Base-by-base conservation (phyloP, 2,888 invertebrate genomes). In the Hirudinaria manillensis region DNA sequence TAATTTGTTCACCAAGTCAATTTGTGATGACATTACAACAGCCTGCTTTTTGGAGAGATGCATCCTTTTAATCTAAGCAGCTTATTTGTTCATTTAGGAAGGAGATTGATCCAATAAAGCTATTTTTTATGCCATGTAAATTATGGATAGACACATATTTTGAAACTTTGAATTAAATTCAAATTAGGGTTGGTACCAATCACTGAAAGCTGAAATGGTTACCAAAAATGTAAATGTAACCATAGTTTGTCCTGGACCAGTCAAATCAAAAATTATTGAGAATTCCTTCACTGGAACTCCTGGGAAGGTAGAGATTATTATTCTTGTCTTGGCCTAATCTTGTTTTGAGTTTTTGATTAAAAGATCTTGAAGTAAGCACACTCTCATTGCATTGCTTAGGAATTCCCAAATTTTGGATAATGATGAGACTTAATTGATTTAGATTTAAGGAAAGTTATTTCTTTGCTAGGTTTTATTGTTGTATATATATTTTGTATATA, bases 241-340 rank as follows among this genome's bases (percentile, higher is more conserved):
- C 29, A 67, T 77, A 27, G 75, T 77, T 7, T 91, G 92, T 81
- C 92, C 93, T 0, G 93, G 93, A 6, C 92, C 92, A 3, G 88
- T 90, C 24, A 90, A 89, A 81, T 91, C 91, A 0, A 89, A 90
- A 79, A 89, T 92, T 78, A 86, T 91, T 53, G 82, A 88, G 53
- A 88, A 90, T 81, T 88, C 90, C 78, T 92, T 91, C 81, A 92
- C 92, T 0, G 89, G 86, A 7, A 88, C 88, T 79, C 80, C 84
- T 1, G 90, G 89, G 75, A 85, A 89, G 85, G 90, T 79, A 68
- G n/a, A 10, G 2, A 24, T n/a, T 68, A 34, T 7, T 16, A 38
- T 24, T 34, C 27, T 36, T 32, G 13, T 32, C 4, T 32, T 27
- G 13, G 13, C 24, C 16, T 19, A 68, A 32, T 27, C 4, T 32